A percentile compares a stretch with the other conserved stretches of the same genome.
These are phyloP conservation scores for Dryas iulia DNA, from an alignment of 1,140 invertebrate genomes.

Conservation along the genomic window DNA sequence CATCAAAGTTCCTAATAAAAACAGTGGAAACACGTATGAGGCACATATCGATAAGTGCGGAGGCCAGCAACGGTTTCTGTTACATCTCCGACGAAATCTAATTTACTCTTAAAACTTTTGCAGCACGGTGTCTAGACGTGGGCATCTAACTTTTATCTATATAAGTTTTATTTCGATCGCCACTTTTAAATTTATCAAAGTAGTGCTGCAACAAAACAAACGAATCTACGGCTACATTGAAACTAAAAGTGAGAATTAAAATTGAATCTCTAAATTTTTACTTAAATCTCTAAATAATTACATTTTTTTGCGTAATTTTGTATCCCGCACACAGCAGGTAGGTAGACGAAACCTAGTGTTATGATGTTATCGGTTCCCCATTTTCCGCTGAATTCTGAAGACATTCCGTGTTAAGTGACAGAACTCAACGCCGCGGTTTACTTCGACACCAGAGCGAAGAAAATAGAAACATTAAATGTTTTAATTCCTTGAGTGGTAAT, in stretches of 20 bases:
- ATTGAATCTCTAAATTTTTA: too few relatives aligned
- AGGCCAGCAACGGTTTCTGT: slow-evolving; percentile 64
- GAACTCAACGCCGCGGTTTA: too few relatives aligned
- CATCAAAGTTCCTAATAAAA: not conserved
- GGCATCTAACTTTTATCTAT: slow-evolving; percentile 38
- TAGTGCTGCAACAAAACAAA: not conserved
- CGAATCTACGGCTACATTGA: not conserved
- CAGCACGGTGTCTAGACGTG: slow-evolving; percentile 45
- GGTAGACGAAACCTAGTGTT: too few relatives aligned
- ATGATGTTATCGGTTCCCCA: too few relatives aligned
- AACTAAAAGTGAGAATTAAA: not conserved
- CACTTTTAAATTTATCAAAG: slow-evolving; percentile 5
- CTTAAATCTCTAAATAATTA: slow-evolving; percentile 1
- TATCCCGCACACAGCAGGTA: too few relatives aligned
- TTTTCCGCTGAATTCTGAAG: too few relatives aligned
- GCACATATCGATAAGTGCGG: slow-evolving; percentile 65
- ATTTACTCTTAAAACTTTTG: slow-evolving; percentile 54
- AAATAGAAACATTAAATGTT: too few relatives aligned
- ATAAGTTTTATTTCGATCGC: slow-evolving; percentile 21
- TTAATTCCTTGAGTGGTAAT: too few relatives aligned
- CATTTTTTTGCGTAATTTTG: not conserved
- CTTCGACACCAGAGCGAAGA: too few relatives aligned
- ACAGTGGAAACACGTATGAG: slow-evolving; percentile 41
- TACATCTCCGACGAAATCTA: slow-evolving; percentile 70
- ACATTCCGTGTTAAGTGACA: too few relatives aligned